A percentile compares a stretch with the other conserved stretches of the same genome.
phyloP scores from a whole-genome alignment of 1,140 invertebrate species.

The Rhynchophorus ferrugineus region DNA sequence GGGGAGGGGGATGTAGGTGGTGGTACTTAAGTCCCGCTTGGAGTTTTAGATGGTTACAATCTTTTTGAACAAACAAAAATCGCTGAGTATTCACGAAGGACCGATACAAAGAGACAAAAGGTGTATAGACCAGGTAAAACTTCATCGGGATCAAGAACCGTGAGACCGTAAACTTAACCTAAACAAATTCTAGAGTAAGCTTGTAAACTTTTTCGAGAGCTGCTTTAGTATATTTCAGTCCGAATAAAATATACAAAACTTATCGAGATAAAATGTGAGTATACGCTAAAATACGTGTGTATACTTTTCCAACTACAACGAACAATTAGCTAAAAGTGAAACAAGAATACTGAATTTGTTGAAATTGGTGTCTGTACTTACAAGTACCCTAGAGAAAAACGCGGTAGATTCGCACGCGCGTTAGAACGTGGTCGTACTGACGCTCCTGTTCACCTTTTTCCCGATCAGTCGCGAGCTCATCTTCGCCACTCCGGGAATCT shows the following conservation, averaged over 20 bases:
- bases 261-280: conserved; percentile 1
- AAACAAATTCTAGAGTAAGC: not conserved
- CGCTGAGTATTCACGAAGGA: no score
- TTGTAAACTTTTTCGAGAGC: conserved; percentile 8
- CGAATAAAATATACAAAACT: conserved; percentile 15
- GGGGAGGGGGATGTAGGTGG: no score
- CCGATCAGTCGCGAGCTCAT: conserved; percentile 45
- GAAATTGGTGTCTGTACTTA: conserved; percentile 12
- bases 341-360: not conserved
- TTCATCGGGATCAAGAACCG: no score
- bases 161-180: not conserved
- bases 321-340: conserved; percentile 1
- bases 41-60: no score
- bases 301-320: not conserved
- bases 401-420: no score
- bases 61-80: no score
- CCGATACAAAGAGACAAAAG: no score
- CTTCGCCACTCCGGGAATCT: conserved; percentile 26
- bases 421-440: conserved; percentile 51
- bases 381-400: conserved; percentile 4
- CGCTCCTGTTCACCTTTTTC: conserved; percentile 53
- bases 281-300: not conserved
- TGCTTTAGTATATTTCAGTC: conserved; percentile 17
- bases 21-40: no score
- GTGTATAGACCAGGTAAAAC: no score